Base-by-base conservation (phyloP, 2,113 vertebrate genomes). In the Sinocyclocheilus rhinocerous region DNA sequence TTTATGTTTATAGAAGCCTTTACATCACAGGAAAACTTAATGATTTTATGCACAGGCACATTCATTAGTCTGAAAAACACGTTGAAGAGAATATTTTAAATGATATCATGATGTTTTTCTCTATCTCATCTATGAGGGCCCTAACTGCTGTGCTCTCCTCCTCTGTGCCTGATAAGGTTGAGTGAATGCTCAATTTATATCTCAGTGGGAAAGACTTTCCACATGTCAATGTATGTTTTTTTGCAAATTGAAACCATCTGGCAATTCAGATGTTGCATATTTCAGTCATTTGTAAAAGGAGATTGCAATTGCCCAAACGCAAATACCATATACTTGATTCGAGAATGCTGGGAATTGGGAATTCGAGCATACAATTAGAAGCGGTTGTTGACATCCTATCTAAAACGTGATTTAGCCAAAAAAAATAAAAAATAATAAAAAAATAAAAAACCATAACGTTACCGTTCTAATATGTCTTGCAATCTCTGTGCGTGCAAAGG, bases 271-370 rank as follows among this genome's bases (percentile, higher is more conserved):
- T 80, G 55, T 80, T 61, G 57, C 33, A 63, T 13, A 20, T 12
- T 59, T 88, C 67, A 48, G 42, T 84, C 39, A 76, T 88, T 83
- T 87, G 22, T 76, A 39, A 86, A 75, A 75, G 39, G 11, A 73
- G n/a, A 26, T 76, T 59, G 52, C 76, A 78, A 39, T 39, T 59
- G 9, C 57, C 10, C 10, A 59, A 55, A 69, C 13, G 7, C 13
- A 59, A 59, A 59, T 59, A 59, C 55, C 52, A 55, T 59, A 3
- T 22, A 59, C 18, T 59, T 59, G 6, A 59, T 45, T 42, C 8
- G 8, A 42, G 42, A 42, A 42, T 7, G 22, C 20, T 59, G 55
- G 55, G 29, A 33, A 33, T 33, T 33, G 29, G 29, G 29, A 33
- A 33, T 33, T 33, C 29, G 29, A 33, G 29, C 2, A 33, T 33